phyloP scores from a whole-genome alignment of 2,113 vertebrate genomes.

The Murina feae region DNA sequence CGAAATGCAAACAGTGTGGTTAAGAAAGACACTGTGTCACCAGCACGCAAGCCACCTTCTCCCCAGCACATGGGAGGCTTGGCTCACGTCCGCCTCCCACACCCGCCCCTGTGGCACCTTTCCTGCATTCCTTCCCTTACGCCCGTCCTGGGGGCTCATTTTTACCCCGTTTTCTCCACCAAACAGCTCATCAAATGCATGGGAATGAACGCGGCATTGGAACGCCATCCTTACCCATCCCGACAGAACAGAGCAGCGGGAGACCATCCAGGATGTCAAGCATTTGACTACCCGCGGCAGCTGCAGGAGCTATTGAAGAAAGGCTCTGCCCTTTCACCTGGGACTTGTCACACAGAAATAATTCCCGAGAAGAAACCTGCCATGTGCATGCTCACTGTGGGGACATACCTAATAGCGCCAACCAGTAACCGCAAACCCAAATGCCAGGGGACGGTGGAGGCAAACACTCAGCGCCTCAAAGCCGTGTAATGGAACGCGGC shows the following conservation, averaged over 20 bases:
- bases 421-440: not conserved
- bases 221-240: not conserved
- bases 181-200: not conserved
- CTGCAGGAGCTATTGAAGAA: not conserved
- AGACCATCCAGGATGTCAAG: not conserved
- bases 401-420: not conserved
- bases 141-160: not conserved
- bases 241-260: not conserved
- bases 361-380: not conserved
- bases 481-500: not conserved
- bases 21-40: not conserved
- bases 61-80: not conserved
- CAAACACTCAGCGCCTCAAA: not conserved
- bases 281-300: not conserved
- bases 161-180: not conserved
- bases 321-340: not conserved
- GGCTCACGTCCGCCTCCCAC: not conserved
- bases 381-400: not conserved
- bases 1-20: not conserved
- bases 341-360: not conserved
- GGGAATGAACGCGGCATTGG: not conserved
- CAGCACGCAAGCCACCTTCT: not conserved
- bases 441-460: not conserved
- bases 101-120: fast-evolving
- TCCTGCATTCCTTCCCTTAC: not conserved